Conservation (phyloP, 92 coral and sea anemone genomes). For the Siderastrea siderea region DNA sequence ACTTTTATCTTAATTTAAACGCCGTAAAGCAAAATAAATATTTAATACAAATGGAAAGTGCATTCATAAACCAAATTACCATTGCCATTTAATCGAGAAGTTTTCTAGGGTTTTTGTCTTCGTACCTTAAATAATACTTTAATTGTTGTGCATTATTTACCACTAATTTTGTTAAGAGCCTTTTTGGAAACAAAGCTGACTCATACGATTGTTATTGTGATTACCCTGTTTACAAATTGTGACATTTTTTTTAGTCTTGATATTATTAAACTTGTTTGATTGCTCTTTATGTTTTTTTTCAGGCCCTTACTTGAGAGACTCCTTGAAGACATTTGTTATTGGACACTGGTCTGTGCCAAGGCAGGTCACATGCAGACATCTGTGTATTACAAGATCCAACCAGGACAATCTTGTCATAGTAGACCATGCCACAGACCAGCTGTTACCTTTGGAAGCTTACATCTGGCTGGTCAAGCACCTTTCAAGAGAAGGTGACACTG, state of each 20-base stretch:
- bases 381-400: neutral
- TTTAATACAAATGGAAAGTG: too few relatives aligned
- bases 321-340: slow-evolving; percentile 19
- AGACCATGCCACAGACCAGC: slow-evolving; percentile 11
- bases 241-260: neutral
- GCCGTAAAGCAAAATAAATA: too few relatives aligned
- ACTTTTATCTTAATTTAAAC: too few relatives aligned
- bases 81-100: too few relatives aligned
- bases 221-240: neutral
- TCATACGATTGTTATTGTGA: too few relatives aligned
- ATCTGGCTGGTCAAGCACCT: slow-evolving; percentile 9
- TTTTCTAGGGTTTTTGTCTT: too few relatives aligned
- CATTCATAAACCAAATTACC: too few relatives aligned
- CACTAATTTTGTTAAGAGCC: too few relatives aligned
- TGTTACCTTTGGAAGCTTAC: slow-evolving; percentile 10
- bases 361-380: slow-evolving; percentile 16
- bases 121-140: too few relatives aligned
- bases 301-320: slow-evolving; percentile 23
- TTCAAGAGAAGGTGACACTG: slow-evolving; percentile 6
- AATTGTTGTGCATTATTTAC: too few relatives aligned
- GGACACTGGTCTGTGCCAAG: slow-evolving; percentile 44
- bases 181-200: too few relatives aligned
- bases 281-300: neutral
- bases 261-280: neutral
- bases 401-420: neutral